Percentiles rank a stretch among this genome's conserved stretches.
These are phyloP conservation scores for Drosophila takahashii DNA, from an alignment of 1,140 invertebrate species.

Conservation along the genomic window DNA sequence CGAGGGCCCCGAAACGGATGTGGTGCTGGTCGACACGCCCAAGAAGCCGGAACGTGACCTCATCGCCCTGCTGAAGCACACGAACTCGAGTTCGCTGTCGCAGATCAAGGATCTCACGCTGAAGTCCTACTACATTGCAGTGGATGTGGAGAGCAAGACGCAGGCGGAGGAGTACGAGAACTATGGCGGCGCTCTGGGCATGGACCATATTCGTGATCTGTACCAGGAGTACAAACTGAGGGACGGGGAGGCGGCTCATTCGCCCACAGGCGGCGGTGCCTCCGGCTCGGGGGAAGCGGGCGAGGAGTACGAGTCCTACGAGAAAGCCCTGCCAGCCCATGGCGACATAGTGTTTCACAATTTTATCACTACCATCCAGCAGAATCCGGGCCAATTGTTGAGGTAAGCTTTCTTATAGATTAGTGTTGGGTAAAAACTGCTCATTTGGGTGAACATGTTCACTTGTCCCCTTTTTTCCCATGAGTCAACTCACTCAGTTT, in stretches of 20 bases:
- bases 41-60: constrained; percentile 88
- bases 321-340: constrained; percentile 90
- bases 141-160: constrained; percentile 86
- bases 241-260: constrained; percentile 85
- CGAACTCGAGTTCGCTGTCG: constrained; percentile 61
- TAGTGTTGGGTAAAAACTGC: no score
- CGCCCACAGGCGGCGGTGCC: constrained; percentile 40
- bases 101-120: constrained; percentile 78
- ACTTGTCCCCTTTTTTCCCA: no score
- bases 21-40: constrained; percentile 89
- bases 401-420: no score
- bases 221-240: constrained; percentile 87
- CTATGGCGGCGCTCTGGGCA: constrained; percentile 69
- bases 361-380: constrained; percentile 89
- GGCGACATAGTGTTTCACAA: constrained; percentile 93
- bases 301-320: constrained; percentile 89
- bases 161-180: constrained; percentile 64
- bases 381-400: constrained; percentile 92
- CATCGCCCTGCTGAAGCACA: constrained; percentile 86
- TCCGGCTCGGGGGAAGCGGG: constrained; percentile 54
- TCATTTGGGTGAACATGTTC: no score
- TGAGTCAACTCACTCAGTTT: no score
- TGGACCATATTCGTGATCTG: constrained; percentile 88
- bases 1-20: constrained; percentile 89
- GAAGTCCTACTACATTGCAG: constrained; percentile 86